Conservation (phyloP, 2,888 invertebrate genomes). For the Eupithecia abbreviata region DNA sequence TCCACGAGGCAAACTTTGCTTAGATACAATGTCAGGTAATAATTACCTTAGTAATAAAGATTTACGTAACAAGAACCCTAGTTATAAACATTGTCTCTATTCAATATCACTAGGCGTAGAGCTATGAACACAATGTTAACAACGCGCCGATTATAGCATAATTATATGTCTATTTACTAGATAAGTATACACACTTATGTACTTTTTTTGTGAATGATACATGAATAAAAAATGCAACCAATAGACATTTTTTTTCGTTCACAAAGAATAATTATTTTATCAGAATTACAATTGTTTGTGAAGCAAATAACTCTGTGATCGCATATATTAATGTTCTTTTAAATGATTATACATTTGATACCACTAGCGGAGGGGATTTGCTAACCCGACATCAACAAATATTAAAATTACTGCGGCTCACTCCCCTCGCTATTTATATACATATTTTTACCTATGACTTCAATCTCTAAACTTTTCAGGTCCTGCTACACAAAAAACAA, state of each 20-base stretch:
- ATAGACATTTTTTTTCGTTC: background rate
- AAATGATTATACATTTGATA: background rate
- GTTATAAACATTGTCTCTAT: background rate
- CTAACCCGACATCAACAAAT: no score
- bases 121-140: background rate
- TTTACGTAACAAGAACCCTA: background rate
- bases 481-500: no score
- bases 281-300: no score
- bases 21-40: background rate
- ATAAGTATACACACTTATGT: background rate
- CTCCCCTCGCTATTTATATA: no score
- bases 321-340: background rate
- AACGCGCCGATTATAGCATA: background rate
- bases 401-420: no score
- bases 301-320: no score
- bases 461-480: no score
- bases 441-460: no score
- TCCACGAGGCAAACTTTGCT: background rate
- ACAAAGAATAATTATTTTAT: no score
- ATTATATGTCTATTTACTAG: background rate
- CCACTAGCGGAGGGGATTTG: no score
- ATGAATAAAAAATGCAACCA: background rate
- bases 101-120: background rate
- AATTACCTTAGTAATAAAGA: background rate
- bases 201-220: background rate